Conservation (phyloP, 1,140 invertebrate species). For the Amphibalanus amphitrite region DNA sequence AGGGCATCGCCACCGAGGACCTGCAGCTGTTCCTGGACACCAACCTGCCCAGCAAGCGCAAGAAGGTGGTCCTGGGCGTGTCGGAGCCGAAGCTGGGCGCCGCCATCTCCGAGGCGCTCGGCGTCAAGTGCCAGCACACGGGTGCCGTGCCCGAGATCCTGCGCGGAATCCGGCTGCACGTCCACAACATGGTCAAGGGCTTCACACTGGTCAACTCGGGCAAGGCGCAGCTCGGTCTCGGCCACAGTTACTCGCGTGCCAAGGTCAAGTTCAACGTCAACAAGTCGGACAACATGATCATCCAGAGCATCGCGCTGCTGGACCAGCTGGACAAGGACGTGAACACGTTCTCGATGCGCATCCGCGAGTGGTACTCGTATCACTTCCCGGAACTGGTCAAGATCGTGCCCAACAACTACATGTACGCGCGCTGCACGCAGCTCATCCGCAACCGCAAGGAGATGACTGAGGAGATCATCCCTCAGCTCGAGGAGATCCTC, state of each 20-base stretch:
- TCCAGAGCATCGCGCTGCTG: constrained; percentile 88
- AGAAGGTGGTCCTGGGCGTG: constrained; percentile 61
- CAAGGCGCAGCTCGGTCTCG: constrained; percentile 90
- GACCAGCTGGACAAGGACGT: constrained; percentile 99
- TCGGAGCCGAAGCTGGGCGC: no score
- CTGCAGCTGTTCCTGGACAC: constrained; percentile 74
- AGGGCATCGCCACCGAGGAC: constrained; percentile 85
- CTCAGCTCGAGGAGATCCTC: constrained; percentile 67
- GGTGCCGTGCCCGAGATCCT: constrained; percentile 65
- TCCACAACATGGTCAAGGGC: constrained; percentile 76
- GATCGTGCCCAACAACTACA: constrained; percentile 89
- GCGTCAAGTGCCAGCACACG: constrained; percentile 58
- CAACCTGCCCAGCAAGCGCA: constrained; percentile 59
- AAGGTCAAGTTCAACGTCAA: constrained; percentile 99
- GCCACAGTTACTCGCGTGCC: constrained; percentile 90
- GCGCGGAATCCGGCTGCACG: constrained; percentile 66
- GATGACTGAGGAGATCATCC: constrained; percentile 48
- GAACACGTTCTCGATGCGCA: constrained; percentile 96
- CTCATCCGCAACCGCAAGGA: constrained; percentile 83
- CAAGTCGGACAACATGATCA: constrained; percentile 98
- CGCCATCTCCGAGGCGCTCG: constrained; percentile 68
- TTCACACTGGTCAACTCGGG: constrained; percentile 46
- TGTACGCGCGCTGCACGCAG: constrained; percentile 66
- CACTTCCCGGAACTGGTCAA: constrained; percentile 97
- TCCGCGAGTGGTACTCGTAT: constrained; percentile 77